Evolutionary conservation across 2,113 vertebrate species (phyloP).

Genomic region (Platichthys stellatus): DNA sequence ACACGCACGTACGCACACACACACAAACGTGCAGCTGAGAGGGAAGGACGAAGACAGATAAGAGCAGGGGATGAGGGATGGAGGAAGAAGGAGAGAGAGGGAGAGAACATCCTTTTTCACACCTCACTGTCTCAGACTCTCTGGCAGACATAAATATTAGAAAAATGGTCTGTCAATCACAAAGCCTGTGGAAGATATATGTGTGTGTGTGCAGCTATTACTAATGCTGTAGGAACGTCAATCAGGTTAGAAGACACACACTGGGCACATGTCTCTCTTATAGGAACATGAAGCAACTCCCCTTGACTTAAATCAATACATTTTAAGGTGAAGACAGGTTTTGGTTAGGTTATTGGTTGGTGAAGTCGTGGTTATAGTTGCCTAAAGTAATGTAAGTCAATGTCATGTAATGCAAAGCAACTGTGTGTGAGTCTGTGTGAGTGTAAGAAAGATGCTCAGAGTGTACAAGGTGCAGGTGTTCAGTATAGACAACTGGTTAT

Average conservation of each 20-base stretch:
- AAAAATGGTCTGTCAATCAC: conserved; percentile 62
- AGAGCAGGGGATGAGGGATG: conserved; percentile 49
- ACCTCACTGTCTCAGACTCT: conserved; percentile 47
- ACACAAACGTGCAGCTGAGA: conserved; percentile 11
- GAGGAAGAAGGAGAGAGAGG: conserved; percentile 25
- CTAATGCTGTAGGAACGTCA: background rate
- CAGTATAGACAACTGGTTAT: background rate
- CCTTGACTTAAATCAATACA: background rate
- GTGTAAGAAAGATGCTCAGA: too few relatives aligned
- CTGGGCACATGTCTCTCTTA: background rate
- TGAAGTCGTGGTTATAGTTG: too few relatives aligned
- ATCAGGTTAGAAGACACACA: background rate
- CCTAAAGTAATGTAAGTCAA: too few relatives aligned
- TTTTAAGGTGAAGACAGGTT: background rate
- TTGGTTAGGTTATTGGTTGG: background rate
- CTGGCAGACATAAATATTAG: conserved; percentile 48
- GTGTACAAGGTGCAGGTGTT: too few relatives aligned
- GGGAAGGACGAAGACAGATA: conserved; percentile 44
- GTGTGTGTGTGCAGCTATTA: conserved; percentile 26
- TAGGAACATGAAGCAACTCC: too few relatives aligned
- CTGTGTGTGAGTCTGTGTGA: too few relatives aligned
- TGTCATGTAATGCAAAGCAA: too few relatives aligned
- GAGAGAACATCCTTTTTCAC: conserved; percentile 44
- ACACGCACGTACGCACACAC: conserved; percentile 11
- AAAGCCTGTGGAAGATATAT: conserved; percentile 6